A percentile compares a stretch with the other conserved stretches of the same genome.
Evolutionary conservation across 2,113 vertebrate species (phyloP).

Genomic region (Synodontis membranacea): DNA sequence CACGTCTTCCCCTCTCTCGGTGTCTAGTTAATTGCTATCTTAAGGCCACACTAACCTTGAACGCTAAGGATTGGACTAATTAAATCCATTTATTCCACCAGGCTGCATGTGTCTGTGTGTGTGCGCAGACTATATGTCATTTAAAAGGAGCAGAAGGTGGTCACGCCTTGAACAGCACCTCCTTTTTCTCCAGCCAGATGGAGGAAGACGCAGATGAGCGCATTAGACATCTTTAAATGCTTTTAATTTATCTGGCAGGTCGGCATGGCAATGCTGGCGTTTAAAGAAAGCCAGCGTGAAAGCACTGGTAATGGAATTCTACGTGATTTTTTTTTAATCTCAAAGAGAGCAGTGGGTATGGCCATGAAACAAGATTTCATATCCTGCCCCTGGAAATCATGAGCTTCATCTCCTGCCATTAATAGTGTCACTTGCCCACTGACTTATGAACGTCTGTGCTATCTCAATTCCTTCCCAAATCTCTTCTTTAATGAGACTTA

Average conservation of each 20-base stretch:
- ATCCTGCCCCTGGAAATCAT: conserved; percentile 34
- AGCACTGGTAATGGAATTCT: conserved; percentile 41
- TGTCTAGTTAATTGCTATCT: conserved; percentile 46
- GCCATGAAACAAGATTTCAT: conserved; percentile 38
- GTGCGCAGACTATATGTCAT: conserved; percentile 51
- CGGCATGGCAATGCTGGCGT: not conserved
- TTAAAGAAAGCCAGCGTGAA: conserved; percentile 52
- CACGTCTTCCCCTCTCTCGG: not conserved
- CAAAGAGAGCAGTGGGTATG: not conserved
- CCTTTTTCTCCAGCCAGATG: conserved; percentile 36
- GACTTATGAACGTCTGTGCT: conserved; percentile 20
- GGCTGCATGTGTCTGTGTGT: conserved; percentile 24
- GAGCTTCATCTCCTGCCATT: conserved; percentile 36
- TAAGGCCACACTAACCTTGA: conserved; percentile 56
- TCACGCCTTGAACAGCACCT: conserved; percentile 49
- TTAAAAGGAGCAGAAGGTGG: conserved; percentile 53
- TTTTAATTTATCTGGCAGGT: conserved; percentile 53
- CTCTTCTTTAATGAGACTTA: conserved; percentile 28
- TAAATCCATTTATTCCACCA: conserved; percentile 52
- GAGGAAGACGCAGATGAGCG: conserved; percentile 36
- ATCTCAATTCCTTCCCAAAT: conserved; percentile 44
- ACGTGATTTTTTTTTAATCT: conserved; percentile 13
- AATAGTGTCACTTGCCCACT: conserved; percentile 33
- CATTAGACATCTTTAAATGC: conserved; percentile 59
- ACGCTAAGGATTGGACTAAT: conserved; percentile 53